A percentile compares a stretch with the other conserved stretches of the same genome.
phyloP scores from a whole-genome alignment of 35 echinoderm and acorn worm species.

The Patiria miniata region DNA sequence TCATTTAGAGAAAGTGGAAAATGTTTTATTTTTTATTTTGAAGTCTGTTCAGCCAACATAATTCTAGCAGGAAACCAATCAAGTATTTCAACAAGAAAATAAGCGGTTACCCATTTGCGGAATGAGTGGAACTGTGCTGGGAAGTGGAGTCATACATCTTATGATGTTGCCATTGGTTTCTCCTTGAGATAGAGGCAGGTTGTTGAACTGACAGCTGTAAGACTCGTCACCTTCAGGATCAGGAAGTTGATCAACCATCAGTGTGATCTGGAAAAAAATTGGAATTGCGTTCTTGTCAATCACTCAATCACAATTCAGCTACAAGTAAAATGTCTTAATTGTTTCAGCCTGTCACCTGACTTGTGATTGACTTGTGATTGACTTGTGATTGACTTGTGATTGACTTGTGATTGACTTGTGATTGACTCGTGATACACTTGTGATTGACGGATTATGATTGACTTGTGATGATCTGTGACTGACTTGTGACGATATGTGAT shows the following conservation, averaged over 20 bases:
- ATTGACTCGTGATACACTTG: too few species aligned
- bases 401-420: too few species aligned
- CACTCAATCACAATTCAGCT: not conserved
- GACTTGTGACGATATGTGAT: too few species aligned
- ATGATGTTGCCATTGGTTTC: not conserved
- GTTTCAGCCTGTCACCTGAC: too few species aligned
- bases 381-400: too few species aligned
- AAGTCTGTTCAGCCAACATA: not conserved
- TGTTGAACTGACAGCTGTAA: conserved; percentile 33
- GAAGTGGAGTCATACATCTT: conserved; percentile 1
- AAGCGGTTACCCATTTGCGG: conserved; percentile 3
- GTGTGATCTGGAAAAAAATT: conserved; percentile 3
- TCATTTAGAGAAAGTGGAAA: too few species aligned
- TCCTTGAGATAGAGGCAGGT: not conserved
- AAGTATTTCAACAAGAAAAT: not conserved
- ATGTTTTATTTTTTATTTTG: too few species aligned
- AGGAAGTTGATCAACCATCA: conserved; percentile 39
- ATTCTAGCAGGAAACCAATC: not conserved
- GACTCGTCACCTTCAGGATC: not conserved
- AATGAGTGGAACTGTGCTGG: not conserved
- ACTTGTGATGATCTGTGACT: too few species aligned
- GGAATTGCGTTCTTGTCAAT: not conserved
- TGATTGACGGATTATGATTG: too few species aligned
- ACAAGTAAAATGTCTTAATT: not conserved
- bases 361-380: too few species aligned